Conservation (phyloP, 2,888 invertebrate genomes). For the Nematopogon swammerdamellus region DNA sequence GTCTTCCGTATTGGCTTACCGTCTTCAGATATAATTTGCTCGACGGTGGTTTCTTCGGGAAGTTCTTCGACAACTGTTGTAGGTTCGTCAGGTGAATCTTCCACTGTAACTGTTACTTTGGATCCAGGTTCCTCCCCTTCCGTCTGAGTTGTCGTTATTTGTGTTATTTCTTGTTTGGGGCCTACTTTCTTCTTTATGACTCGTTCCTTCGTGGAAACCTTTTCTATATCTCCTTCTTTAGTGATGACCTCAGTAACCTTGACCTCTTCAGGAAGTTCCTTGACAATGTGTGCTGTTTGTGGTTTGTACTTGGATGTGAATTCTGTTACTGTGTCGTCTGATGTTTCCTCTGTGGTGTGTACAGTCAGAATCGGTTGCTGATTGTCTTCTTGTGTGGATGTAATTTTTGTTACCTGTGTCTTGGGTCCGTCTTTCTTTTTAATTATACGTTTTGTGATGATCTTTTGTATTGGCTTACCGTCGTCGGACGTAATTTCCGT, state of each 20-base stretch:
- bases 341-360: background rate
- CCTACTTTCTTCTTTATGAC: conserved; percentile 19
- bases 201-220: conserved; percentile 16
- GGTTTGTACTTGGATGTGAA: no score
- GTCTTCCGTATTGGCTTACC: background rate
- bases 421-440: no score
- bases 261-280: conserved; percentile 1
- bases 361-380: no score
- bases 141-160: no score
- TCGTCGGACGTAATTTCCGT: background rate
- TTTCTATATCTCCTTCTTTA: conserved; percentile 3
- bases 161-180: conserved; percentile 19
- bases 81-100: conserved; percentile 7
- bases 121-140: no score
- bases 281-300: background rate
- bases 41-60: background rate
- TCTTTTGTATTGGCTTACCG: background rate
- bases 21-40: background rate
- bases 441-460: no score
- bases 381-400: conserved; percentile 3
- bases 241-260: conserved; percentile 4
- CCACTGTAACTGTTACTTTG: conserved; percentile 23
- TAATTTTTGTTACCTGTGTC: no score
- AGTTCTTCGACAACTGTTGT: conserved; percentile 13
- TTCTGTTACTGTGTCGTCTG: background rate